phyloP scores from a whole-genome alignment of 2,113 vertebrate species.

The Martes martes region DNA sequence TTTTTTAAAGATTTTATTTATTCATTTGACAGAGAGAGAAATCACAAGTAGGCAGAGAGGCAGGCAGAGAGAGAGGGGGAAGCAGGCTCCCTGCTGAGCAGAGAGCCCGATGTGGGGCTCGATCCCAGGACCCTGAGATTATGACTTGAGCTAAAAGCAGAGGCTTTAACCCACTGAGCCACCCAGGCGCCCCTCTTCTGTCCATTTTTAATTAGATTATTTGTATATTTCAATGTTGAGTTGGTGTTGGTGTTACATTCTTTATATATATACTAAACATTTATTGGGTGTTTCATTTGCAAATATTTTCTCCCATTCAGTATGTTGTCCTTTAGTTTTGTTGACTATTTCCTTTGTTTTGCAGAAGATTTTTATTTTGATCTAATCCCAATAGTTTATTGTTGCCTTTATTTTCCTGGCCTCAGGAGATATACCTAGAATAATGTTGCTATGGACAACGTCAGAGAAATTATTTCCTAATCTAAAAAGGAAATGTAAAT shows the following conservation, averaged over 20 bases:
- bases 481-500: background rate
- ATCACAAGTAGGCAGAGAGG: too few relatives aligned
- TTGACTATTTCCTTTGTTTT: background rate
- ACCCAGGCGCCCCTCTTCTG: too few relatives aligned
- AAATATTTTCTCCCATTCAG: background rate
- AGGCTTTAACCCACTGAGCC: too few relatives aligned
- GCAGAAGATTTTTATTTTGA: background rate
- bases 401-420: background rate
- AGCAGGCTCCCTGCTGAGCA: too few relatives aligned
- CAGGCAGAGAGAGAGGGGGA: too few relatives aligned
- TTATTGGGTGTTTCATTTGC: background rate
- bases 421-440: background rate
- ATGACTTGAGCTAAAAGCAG: too few relatives aligned
- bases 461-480: background rate
- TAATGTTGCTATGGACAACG: background rate
- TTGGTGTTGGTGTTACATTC: background rate
- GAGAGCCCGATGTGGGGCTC: too few relatives aligned
- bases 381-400: background rate
- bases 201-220: background rate
- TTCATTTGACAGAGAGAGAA: too few relatives aligned
- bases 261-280: background rate
- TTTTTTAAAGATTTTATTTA: background rate
- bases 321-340: background rate
- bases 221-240: background rate
- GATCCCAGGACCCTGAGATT: too few relatives aligned